A percentile compares a stretch with the other conserved stretches of the same genome.
phyloP scores from a whole-genome alignment of 2,888 invertebrate genomes.

The Chydorus sphaericus region DNA sequence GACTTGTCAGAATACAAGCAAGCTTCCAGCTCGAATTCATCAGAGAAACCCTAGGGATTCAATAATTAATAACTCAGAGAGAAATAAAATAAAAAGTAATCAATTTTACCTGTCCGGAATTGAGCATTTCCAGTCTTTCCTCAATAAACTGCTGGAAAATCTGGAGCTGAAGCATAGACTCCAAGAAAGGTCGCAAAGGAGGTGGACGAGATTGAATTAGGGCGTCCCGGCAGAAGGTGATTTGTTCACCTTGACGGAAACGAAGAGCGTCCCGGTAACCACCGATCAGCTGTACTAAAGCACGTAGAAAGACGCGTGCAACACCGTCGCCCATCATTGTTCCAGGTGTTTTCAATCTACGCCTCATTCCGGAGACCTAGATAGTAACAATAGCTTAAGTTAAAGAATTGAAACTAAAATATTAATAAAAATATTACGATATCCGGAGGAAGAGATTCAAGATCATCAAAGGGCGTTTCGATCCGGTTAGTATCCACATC shows the following conservation, averaged over 20 bases:
- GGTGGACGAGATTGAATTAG: slow-evolving; percentile 74
- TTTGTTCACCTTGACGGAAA: slow-evolving; percentile 51
- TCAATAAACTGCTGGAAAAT: slow-evolving; percentile 96
- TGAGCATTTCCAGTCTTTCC: slow-evolving; percentile 78
- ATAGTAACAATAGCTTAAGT: slow-evolving; percentile 21
- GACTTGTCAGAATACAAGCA: slow-evolving; percentile 52
- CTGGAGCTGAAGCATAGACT: slow-evolving; percentile 80
- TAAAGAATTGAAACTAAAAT: not conserved
- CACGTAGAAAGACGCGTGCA: slow-evolving; percentile 77
- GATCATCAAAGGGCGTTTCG: slow-evolving; percentile 75
- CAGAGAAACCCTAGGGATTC: slow-evolving; percentile 51
- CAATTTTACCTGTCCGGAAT: slow-evolving; percentile 49
- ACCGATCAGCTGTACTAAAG: slow-evolving; percentile 84
- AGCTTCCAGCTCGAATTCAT: slow-evolving; percentile 87
- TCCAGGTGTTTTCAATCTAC: slow-evolving; percentile 57
- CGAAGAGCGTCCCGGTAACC: slow-evolving; percentile 83
- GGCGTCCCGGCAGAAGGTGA: slow-evolving; percentile 71
- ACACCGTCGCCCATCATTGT: slow-evolving; percentile 77
- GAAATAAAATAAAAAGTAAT: not conserved
- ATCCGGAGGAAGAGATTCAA: slow-evolving; percentile 75
- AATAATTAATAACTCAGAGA: not conserved
- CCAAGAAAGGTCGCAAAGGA: slow-evolving; percentile 73
- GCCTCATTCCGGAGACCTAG: slow-evolving; percentile 56
- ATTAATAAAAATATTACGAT: slow-evolving; percentile 48
- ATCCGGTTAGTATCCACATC: slow-evolving; percentile 83